Percentiles rank a stretch among this genome's conserved stretches.
Evolutionary conservation across 2,797 vertebrate genomes (phyloP).

Genomic region (Acanthis flammea): DNA sequence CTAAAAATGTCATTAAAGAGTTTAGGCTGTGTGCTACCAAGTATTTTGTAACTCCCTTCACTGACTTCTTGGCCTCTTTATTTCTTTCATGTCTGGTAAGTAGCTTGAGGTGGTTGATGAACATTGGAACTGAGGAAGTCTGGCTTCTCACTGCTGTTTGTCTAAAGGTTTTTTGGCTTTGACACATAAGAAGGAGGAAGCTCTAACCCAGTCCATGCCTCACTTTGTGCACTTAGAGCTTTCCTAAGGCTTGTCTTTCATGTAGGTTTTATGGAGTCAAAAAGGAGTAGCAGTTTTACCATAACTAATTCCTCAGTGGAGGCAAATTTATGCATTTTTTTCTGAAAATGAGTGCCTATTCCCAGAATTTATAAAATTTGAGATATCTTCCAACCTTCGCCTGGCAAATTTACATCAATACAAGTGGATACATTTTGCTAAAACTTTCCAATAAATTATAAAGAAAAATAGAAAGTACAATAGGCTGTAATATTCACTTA

Average conservation of each 20-base stretch:
- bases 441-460: not conserved
- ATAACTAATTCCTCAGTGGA: not conserved
- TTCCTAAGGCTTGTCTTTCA: not conserved
- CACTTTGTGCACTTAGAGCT: not conserved
- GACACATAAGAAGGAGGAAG: slow-evolving; percentile 19
- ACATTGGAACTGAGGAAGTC: slow-evolving; percentile 17
- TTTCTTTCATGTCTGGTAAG: slow-evolving; percentile 48
- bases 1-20: slow-evolving; percentile 50
- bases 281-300: not conserved
- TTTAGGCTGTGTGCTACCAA: slow-evolving; percentile 29
- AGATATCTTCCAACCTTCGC: not conserved
- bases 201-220: not conserved
- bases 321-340: not conserved
- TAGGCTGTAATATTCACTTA: not conserved
- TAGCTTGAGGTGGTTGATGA: slow-evolving; percentile 38
- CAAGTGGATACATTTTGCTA: not conserved
- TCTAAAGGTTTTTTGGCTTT: slow-evolving; percentile 33
- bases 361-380: not conserved
- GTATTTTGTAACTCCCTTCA: slow-evolving; percentile 35
- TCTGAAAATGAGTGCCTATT: not conserved
- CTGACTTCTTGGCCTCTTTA: slow-evolving; percentile 41
- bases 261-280: not conserved
- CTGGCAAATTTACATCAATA: not conserved
- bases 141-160: slow-evolving; percentile 16
- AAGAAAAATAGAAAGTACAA: not conserved